These are phyloP conservation scores for Pangasianodon hypophthalmus DNA, from an alignment of 2,113 vertebrate species.

Conservation along the genomic window DNA sequence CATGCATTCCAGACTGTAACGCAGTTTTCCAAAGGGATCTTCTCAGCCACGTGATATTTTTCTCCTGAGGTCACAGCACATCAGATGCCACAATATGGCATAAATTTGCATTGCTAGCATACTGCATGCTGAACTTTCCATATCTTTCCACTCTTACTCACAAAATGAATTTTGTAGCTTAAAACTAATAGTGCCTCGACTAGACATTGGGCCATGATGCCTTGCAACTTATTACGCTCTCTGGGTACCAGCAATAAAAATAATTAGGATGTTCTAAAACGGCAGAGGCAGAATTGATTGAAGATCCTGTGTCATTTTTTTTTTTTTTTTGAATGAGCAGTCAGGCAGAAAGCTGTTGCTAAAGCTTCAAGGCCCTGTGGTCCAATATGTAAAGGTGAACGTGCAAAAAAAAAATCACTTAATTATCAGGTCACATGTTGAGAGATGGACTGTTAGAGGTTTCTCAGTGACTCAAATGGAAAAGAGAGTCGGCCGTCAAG, in stretches of 20 bases:
- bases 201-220: neutral
- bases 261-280: neutral
- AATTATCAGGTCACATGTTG: conserved; percentile 16
- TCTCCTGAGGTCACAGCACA: no score
- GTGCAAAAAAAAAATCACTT: neutral
- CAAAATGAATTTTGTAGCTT: neutral
- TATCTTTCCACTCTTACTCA: neutral
- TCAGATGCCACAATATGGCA: neutral
- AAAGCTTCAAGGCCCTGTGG: neutral
- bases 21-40: neutral
- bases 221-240: neutral
- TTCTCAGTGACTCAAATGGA: conserved; percentile 53
- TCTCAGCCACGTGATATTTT: neutral
- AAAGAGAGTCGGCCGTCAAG: conserved; percentile 41
- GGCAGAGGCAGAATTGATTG: neutral
- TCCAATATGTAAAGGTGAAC: neutral
- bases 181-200: neutral
- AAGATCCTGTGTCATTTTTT: neutral
- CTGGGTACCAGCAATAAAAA: neutral
- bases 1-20: no score
- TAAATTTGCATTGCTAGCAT: neutral
- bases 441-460: neutral
- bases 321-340: neutral
- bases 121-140: neutral
- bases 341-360: neutral